Evolutionary conservation across 2,888 invertebrate genomes (phyloP), one percentile per base, ranked within the genome.

Genomic region (Pimpla rufipes): DNA sequence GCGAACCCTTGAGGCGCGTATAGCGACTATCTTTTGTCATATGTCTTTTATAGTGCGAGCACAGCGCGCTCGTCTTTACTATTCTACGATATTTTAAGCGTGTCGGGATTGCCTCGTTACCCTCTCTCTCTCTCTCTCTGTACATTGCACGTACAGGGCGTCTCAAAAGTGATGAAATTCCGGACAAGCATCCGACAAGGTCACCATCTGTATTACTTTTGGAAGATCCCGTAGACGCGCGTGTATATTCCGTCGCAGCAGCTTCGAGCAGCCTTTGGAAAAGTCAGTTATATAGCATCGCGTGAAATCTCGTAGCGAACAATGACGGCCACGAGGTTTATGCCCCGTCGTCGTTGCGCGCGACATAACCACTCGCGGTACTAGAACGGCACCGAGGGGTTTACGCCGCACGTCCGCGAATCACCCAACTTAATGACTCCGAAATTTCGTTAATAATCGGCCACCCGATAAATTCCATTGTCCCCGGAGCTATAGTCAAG

Each of bases 361-460:
- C 21, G 18, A 66, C 23, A 23, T 66, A 66, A 18, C n/a, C 37
- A 71, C n/a, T 57, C 8, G n/a, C n/a, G 70, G 55, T 70, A 55
- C 37, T 55, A 45, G 57, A 57, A 71, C 57, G 23, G 23, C 71
- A 71, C n/a, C n/a, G 29, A 52, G 42, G 55, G 55, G 55, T 70
- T 70, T 70, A 55, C 55, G 70, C 29, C 8, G 16, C 52, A 40
- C 55, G 52, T 50, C 13, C 57, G 23, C 50, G 50, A 74, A 75
- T 81, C 70, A 45, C 40, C 68, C 57, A 78, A 81, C 67, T 81
- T 78, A 78, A 81, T 81, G 81, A 81, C 81, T 59, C 64, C 21
- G 67, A 78, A 82, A 78, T 82, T 81, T 82, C 78, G 64, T 74
- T 78, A 74, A 78, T 82, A 68, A 74, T 74, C 71, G 76, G 55